phyloP scores from a whole-genome alignment of 2,888 invertebrate species.

The Argynnis bischoffii region DNA sequence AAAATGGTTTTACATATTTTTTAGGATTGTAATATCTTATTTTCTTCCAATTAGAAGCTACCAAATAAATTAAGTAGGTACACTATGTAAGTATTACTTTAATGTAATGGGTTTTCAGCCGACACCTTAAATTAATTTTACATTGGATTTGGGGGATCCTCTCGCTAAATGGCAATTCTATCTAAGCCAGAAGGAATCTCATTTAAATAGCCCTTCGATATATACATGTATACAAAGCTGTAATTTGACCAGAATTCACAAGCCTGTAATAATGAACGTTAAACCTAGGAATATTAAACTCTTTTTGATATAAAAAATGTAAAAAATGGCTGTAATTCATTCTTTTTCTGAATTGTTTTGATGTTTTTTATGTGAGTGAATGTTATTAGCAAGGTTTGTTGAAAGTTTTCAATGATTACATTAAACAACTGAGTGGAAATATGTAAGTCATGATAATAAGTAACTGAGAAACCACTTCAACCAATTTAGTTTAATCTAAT shows the following conservation, averaged over 20 bases:
- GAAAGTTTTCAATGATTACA: too few relatives aligned
- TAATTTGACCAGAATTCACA: constrained; percentile 47
- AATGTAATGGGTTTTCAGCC: constrained; percentile 35
- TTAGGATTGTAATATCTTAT: background rate
- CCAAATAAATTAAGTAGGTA: background rate
- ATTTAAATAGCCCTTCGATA: constrained; percentile 48
- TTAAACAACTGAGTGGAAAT: too few relatives aligned
- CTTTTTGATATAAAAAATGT: too few relatives aligned
- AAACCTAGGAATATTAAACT: background rate
- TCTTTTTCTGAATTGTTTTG: too few relatives aligned
- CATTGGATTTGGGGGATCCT: constrained; percentile 50
- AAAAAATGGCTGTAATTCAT: too few relatives aligned
- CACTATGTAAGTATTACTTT: constrained; percentile 32
- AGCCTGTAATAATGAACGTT: background rate
- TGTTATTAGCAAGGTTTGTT: too few relatives aligned
- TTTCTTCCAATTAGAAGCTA: background rate
- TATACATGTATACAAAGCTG: constrained; percentile 28
- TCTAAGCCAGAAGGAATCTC: constrained; percentile 54
- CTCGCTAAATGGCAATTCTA: constrained; percentile 58
- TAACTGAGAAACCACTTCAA: too few relatives aligned
- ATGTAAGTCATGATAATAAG: too few relatives aligned
- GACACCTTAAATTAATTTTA: constrained; percentile 46
- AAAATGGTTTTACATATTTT: too few relatives aligned
- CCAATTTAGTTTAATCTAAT: too few relatives aligned
- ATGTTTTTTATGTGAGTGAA: too few relatives aligned